These are phyloP conservation scores for Megaptera novaeangliae DNA, from an alignment of 2,113 vertebrate genomes.

Conservation along the genomic window DNA sequence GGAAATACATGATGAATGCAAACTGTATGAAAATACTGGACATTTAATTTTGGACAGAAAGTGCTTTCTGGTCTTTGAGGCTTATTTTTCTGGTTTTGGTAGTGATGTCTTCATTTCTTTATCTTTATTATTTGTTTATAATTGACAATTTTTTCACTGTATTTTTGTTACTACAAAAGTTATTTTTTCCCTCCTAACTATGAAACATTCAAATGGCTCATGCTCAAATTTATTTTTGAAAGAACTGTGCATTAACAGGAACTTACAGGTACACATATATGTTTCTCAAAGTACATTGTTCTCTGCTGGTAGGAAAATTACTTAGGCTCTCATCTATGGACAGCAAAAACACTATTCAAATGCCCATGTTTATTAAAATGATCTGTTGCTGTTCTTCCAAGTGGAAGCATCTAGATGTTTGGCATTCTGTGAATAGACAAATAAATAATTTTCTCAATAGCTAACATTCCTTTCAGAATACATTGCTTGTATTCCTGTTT, in stretches of 20 bases:
- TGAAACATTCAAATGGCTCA: neutral
- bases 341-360: neutral
- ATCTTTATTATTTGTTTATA: conserved; percentile 7
- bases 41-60: neutral
- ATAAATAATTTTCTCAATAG: neutral
- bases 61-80: neutral
- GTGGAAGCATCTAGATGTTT: neutral
- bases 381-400: neutral
- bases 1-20: neutral
- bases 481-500: neutral
- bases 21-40: neutral
- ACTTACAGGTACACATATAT: neutral
- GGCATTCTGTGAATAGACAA: neutral
- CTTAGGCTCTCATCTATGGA: neutral
- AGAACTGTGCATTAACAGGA: neutral
- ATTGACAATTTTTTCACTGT: neutral
- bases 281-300: neutral
- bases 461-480: neutral
- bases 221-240: neutral
- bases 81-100: neutral
- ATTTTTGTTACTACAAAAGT: conserved; percentile 2
- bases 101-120: neutral
- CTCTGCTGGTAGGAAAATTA: neutral
- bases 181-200: neutral
- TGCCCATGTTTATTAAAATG: neutral